Conservation (phyloP, 2,888 invertebrate genomes). For the Eumerus sabulonum region DNA sequence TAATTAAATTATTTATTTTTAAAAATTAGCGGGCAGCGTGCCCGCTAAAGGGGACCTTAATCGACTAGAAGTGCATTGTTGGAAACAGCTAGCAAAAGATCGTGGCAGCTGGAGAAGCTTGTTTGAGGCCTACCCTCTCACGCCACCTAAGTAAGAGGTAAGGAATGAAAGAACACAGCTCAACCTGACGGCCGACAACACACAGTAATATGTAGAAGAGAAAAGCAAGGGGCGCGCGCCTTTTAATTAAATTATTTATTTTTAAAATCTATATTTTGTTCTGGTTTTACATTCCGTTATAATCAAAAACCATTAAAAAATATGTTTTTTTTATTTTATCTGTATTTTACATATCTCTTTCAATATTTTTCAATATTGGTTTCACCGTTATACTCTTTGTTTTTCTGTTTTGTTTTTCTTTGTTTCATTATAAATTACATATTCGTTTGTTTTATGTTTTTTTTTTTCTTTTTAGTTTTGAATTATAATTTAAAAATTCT, state of each 20-base stretch:
- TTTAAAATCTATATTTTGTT: conserved; percentile 68
- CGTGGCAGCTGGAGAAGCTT: no score
- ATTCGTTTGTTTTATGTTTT: conserved; percentile 70
- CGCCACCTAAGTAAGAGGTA: no score
- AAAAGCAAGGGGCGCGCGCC: no score
- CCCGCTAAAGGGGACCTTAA: no score
- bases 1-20: conserved; percentile 68
- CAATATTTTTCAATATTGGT: conserved; percentile 68
- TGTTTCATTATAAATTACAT: conserved; percentile 69
- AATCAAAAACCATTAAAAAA: conserved; percentile 69
- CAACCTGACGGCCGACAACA: no score
- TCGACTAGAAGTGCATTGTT: no score
- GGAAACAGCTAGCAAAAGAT: no score
- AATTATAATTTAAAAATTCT: conserved; percentile 73
- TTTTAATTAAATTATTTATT: conserved; percentile 67
- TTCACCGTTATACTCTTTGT: conserved; percentile 62
- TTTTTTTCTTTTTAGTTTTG: conserved; percentile 71
- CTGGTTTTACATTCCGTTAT: conserved; percentile 69
- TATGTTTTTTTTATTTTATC: conserved; percentile 68
- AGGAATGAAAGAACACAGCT: no score
- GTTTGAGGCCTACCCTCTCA: no score
- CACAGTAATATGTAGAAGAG: no score
- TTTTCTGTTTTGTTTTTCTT: conserved; percentile 54
- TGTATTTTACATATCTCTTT: conserved; percentile 69
- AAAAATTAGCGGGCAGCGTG: no score